Conservation (phyloP, 2,113 vertebrate species). For the Tychaedon coryphoeus region DNA sequence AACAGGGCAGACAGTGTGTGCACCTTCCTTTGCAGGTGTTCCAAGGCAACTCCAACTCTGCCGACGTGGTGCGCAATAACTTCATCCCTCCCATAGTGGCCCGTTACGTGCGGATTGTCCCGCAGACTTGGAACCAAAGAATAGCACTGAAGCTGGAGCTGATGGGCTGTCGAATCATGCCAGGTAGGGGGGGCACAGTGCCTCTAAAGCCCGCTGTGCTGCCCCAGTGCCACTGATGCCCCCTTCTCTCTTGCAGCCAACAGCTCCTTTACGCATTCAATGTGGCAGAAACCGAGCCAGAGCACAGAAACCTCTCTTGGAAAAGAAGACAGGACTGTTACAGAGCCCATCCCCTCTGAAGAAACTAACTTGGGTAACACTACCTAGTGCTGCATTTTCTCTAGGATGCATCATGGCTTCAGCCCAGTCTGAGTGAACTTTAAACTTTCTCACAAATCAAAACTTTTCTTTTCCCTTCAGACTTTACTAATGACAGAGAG, state of each 20-base stretch:
- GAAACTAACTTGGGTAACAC: constrained; percentile 60
- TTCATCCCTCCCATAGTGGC: constrained; percentile 81
- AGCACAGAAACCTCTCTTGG: constrained; percentile 50
- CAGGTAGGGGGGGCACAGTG: constrained; percentile 35
- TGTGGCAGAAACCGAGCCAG: constrained; percentile 67
- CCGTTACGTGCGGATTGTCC: constrained; percentile 76
- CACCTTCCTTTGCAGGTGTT: constrained; percentile 66
- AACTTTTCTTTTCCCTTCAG: background rate
- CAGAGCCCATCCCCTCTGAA: constrained; percentile 58
- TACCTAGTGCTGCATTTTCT: background rate
- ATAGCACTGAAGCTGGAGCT: constrained; percentile 80
- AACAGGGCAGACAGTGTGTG: background rate
- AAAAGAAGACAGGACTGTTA: constrained; percentile 68
- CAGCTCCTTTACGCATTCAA: constrained; percentile 58
- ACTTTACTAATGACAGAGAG: background rate
- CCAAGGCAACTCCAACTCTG: constrained; percentile 78
- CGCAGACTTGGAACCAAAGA: constrained; percentile 77
- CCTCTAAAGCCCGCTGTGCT: background rate
- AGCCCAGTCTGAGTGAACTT: background rate
- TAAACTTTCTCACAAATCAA: background rate
- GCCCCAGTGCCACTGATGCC: background rate
- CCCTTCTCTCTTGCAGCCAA: constrained; percentile 56
- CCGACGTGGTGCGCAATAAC: constrained; percentile 75
- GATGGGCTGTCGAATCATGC: constrained; percentile 75
- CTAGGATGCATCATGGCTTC: background rate